phyloP scores from a whole-genome alignment of 2,888 invertebrate genomes.

The Opisthograptis luteolata region DNA sequence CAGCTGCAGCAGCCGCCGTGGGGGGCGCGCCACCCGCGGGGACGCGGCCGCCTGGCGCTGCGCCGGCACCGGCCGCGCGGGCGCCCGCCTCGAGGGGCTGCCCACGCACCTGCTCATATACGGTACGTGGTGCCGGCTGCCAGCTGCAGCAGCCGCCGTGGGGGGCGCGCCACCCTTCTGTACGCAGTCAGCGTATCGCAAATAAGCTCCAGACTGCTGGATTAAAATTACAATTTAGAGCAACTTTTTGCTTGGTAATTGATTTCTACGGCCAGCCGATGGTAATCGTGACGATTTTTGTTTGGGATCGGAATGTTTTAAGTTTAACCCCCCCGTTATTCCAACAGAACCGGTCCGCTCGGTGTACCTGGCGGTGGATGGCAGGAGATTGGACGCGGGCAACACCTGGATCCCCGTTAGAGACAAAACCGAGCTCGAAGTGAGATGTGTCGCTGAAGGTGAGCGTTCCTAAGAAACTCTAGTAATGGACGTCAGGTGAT shows the following conservation, averaged over 20 bases:
- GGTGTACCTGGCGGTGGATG: constrained; percentile 94
- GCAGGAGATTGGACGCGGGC: constrained; percentile 92
- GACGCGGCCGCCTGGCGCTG: constrained; percentile 75
- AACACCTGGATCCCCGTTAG: constrained; percentile 95
- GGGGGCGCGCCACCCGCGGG: too few species aligned
- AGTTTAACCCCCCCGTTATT: background rate
- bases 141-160: background rate
- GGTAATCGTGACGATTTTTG: too few species aligned
- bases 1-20: background rate
- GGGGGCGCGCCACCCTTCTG: too few species aligned
- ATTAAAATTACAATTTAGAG: too few species aligned
- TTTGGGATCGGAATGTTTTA: too few species aligned
- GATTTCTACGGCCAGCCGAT: too few species aligned
- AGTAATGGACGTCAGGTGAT: too few species aligned
- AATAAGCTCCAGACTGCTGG: too few species aligned
- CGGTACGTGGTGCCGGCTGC: constrained; percentile 42
- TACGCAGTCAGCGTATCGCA: too few species aligned
- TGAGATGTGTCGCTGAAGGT: constrained; percentile 95
- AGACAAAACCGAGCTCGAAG: constrained; percentile 92
- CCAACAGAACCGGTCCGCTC: constrained; percentile 91
- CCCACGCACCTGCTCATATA: constrained; percentile 68
- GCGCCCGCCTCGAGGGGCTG: constrained; percentile 84
- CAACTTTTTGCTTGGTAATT: too few species aligned
- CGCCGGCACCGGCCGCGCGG: constrained; percentile 85
- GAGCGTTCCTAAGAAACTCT: too few species aligned